A percentile compares a stretch with the other conserved stretches of the same genome.
Conservation (phyloP, 2,113 vertebrate genomes). For the Oenanthe melanoleuca region DNA sequence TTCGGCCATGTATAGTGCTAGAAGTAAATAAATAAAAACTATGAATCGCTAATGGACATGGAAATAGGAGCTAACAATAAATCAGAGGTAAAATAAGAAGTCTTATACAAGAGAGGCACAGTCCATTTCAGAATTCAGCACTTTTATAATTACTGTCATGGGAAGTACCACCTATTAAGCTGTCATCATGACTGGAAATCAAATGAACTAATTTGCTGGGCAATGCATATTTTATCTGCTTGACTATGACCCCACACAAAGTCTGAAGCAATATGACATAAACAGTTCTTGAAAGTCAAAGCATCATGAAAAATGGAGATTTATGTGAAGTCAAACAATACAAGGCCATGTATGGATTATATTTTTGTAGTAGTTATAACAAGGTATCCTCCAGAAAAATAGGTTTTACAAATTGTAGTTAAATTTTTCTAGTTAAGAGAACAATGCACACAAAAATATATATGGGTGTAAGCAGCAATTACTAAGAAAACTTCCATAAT, state of each 20-base stretch:
- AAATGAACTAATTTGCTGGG: neutral
- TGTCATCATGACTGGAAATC: neutral
- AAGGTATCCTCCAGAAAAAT: neutral
- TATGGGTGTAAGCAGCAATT: neutral
- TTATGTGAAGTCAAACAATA: neutral
- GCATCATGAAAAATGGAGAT: neutral
- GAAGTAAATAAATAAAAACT: constrained; percentile 24
- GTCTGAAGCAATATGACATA: neutral
- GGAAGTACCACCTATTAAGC: neutral
- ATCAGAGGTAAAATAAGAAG: neutral
- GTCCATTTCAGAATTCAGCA: neutral
- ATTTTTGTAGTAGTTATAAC: neutral
- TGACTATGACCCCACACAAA: neutral
- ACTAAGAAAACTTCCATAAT: neutral
- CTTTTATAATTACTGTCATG: neutral
- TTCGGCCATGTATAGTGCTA: constrained; percentile 97
- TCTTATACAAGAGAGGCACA: neutral
- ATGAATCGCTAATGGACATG: neutral
- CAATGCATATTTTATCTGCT: neutral
- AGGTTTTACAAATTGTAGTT: neutral
- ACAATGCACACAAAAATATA: neutral
- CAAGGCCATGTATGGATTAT: neutral
- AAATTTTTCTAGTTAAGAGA: neutral
- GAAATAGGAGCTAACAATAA: neutral
- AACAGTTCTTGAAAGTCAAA: neutral